Base-by-base conservation (phyloP, 2,797 vertebrate species). In the Holocentrus rufus region DNA sequence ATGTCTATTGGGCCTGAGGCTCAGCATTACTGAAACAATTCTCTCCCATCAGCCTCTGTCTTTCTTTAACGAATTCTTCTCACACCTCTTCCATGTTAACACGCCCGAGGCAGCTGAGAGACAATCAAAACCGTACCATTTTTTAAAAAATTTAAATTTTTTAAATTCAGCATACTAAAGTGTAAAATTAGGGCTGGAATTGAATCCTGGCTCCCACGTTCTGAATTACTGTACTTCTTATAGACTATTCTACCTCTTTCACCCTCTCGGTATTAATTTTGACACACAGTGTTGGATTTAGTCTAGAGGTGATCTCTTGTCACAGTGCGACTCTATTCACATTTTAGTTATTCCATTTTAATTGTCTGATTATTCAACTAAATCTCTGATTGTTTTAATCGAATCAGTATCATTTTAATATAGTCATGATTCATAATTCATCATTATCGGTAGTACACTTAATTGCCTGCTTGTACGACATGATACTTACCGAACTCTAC, bases 1-100 rank as follows among this genome's bases (percentile, higher is more conserved):
- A 34, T 59, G 74, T 77, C 75, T 84, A 77, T 74, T 61, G 77
- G 81, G 76, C 86, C 78, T 18, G 77, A 84, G 82, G 85, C 79
- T 81, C 76, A 82, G 83, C 80, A 72, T 80, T 80, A 72, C 65
- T n/a, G 14, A 74, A 63, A 53, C 73, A 83, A 60, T 63, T 63
- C 55, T 84, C 75, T 77, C 44, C 69, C 23, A 2, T 74, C 80
- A 71, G 68, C 66, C 66, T 63, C 77, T 69, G 50, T 75, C 17
- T 81, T 77, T 78, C 54, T 76, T 70, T 67, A 73, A 72, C 49
- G 2, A n/a, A 79, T 30, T 36, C 31, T 42, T 60, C 25, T 46
- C 42, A 30, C 47, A 62, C 74, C 39, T 34, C 7, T 27, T n/a
- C 42, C 54, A 54, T 20, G 17, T 53, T 54, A 53, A 53, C 31